A percentile compares a stretch with the other conserved stretches of the same genome.
Conservation (phyloP, 2,113 vertebrate genomes). For the Porphyrio hochstetteri region DNA sequence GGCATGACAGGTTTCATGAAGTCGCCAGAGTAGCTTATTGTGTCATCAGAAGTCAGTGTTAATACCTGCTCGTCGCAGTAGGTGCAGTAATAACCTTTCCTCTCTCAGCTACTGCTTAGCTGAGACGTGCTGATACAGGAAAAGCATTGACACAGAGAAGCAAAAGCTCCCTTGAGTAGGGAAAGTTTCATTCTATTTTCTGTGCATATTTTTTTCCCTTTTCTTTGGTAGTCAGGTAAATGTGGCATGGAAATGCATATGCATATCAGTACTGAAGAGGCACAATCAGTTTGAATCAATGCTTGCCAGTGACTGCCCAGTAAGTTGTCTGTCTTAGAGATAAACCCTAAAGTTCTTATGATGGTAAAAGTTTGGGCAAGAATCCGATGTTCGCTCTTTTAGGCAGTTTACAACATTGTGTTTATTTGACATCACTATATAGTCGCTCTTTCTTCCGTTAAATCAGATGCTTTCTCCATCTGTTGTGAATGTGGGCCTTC, state of each 20-base stretch:
- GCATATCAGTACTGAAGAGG: background rate
- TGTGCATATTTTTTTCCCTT: background rate
- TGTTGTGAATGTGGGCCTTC: background rate
- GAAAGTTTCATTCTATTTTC: background rate
- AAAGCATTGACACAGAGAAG: background rate
- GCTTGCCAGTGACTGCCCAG: background rate
- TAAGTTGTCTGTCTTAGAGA: background rate
- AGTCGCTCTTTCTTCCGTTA: constrained; percentile 11
- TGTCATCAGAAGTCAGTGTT: background rate
- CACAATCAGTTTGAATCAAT: background rate
- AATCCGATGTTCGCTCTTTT: background rate
- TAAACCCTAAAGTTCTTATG: background rate
- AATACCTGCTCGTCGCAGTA: background rate
- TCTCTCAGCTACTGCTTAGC: background rate
- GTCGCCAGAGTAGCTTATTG: background rate
- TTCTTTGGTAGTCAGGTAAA: background rate
- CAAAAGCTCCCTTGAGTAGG: background rate
- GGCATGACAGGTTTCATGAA: background rate
- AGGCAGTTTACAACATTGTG: background rate
- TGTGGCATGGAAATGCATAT: background rate
- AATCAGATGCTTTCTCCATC: constrained; percentile 10
- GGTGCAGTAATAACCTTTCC: background rate
- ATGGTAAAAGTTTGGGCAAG: background rate
- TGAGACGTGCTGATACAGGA: background rate
- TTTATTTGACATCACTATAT: background rate